Conservation (phyloP, 2,888 invertebrate species). For the Strigamia crassipes region DNA sequence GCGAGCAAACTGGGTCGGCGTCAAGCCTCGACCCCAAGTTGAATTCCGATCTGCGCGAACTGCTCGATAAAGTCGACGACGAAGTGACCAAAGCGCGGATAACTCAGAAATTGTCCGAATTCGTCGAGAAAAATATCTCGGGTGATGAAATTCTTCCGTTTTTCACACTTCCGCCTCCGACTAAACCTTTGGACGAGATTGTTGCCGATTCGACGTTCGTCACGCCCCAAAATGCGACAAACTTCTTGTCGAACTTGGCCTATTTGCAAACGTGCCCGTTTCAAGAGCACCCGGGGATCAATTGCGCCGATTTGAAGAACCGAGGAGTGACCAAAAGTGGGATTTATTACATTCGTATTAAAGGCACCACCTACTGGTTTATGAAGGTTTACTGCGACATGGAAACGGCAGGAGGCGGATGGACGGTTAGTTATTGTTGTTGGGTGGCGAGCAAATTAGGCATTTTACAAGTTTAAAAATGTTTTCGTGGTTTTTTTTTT, state of each 20-base stretch:
- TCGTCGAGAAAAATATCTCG: neutral
- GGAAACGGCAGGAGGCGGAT: constrained; percentile 84
- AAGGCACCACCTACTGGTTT: constrained; percentile 92
- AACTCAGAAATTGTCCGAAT: constrained; percentile 41
- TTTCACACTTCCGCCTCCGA: neutral
- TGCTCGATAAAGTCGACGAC: constrained; percentile 48
- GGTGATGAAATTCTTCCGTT: neutral
- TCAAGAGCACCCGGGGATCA: constrained; percentile 66
- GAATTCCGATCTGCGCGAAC: constrained; percentile 45
- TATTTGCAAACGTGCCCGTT: constrained; percentile 47
- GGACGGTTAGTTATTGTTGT: constrained; percentile 74
- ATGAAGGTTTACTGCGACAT: constrained; percentile 89
- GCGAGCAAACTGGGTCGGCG: constrained; percentile 72
- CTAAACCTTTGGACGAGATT: neutral
- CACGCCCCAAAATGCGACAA: neutral
- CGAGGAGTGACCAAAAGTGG: constrained; percentile 86
- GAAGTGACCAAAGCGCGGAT: constrained; percentile 15
- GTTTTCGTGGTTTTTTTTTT: no score
- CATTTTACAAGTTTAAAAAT: constrained; percentile 5
- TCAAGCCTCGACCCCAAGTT: constrained; percentile 48
- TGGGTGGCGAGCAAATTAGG: neutral
- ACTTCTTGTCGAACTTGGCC: neutral
- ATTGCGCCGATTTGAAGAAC: constrained; percentile 81
- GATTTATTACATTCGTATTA: constrained; percentile 85
- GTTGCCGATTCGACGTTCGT: neutral